Evolutionary conservation across 2,113 vertebrate species (phyloP), one percentile per base, ranked within the genome.

Genomic region (Oreochromis tanganicae): DNA sequence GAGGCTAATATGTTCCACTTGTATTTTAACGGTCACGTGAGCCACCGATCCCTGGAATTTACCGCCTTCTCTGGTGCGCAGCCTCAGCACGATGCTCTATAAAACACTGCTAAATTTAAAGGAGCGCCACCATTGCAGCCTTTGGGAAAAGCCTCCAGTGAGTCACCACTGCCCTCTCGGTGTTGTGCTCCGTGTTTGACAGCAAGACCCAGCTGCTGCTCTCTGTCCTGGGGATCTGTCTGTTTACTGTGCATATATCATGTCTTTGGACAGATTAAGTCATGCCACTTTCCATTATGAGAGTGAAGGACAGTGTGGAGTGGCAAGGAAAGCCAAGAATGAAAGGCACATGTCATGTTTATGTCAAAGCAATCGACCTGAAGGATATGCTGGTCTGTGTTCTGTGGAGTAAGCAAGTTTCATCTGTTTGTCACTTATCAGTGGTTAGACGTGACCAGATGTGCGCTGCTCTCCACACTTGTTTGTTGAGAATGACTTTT

Each of bases 21-120:
- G 82, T 54, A 38, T 80, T 93, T 91, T 73, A 85, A 93, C 80
- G 9, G 87, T 85, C 85, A 85, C 27, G 73, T 32, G 46, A 78
- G 73, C 27, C 34, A 78, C 43, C 14, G n/a, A n/a, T 46, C 57
- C 81, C 56, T 85, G 85, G 91, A 87, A 83, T 85, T 84, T 80
- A 61, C 79, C 81, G 75, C 79, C 82, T 87, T 68, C 63, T 89
- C 56, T 63, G 71, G 50, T 36, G 66, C 85, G 63, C 81, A 1
- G 4, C 52, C 80, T 80, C 27, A 55, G 27, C 80, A 75, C 54
- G 29, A n/a, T 48, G 80, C 46, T 79, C 85, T 89, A 17, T 80
- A 80, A 85, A 91, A 89, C 46, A 7, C 36, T 55, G 82, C 90
- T 93, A 91, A 89, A 92, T 94, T 88, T 92, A 92, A 88, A 90